Conservation (phyloP, 2,113 vertebrate genomes). For the Amphilophus citrinellus region DNA sequence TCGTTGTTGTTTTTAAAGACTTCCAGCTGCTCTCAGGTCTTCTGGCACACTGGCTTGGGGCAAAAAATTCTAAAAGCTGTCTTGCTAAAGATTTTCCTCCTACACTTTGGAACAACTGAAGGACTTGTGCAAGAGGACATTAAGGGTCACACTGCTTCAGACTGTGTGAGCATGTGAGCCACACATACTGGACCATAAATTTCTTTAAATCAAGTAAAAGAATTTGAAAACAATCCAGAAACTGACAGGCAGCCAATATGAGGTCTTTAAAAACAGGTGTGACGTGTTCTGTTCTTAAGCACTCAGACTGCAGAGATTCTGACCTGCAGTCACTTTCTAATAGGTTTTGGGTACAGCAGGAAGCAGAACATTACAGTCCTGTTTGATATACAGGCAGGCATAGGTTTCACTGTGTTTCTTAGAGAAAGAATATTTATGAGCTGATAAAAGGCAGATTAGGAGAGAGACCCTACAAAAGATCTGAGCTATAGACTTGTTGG, state of each 20-base stretch:
- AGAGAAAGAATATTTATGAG: not conserved
- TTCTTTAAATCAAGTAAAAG: not conserved
- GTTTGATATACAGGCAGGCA: not conserved
- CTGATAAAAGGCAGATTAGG: not conserved
- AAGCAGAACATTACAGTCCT: not conserved
- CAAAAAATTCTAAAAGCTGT: not conserved
- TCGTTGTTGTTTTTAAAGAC: not conserved
- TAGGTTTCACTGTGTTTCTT: not conserved
- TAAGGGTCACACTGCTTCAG: not conserved
- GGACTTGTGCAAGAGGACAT: not conserved
- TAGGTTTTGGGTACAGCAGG: not conserved
- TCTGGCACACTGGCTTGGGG: conserved; percentile 2
- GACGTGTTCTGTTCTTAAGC: not conserved
- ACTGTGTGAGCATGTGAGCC: not conserved
- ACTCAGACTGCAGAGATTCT: not conserved
- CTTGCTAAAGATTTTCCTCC: not conserved
- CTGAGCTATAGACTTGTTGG: not conserved
- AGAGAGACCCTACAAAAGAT: not conserved
- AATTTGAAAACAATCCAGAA: not conserved
- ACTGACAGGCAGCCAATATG: not conserved
- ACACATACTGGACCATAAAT: not conserved
- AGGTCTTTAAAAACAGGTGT: not conserved
- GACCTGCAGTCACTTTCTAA: not conserved
- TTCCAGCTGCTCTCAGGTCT: conserved; percentile 3
- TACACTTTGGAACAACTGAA: not conserved